Evolutionary conservation across 2,113 vertebrate genomes (phyloP).

Genomic region (Amia ocellicauda): DNA sequence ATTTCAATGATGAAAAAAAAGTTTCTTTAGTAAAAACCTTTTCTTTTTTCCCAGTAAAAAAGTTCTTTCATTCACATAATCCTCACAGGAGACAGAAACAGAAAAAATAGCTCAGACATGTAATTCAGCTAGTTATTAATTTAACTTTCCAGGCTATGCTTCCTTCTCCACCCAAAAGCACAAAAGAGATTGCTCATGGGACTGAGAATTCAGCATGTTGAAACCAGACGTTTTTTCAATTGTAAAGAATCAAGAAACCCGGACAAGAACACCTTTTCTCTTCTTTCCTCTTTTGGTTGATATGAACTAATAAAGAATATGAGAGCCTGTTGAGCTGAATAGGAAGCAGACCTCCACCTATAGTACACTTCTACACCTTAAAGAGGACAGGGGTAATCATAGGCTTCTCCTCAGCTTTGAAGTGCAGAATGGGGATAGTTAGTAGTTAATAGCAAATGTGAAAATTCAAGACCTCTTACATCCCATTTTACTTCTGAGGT

Average conservation of each 20-base stretch:
- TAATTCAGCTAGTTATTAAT: constrained; percentile 50
- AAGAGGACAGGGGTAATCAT: constrained; percentile 25
- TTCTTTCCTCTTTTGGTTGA: no score
- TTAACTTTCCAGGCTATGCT: constrained; percentile 47
- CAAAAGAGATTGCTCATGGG: constrained; percentile 37
- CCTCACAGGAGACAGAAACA: background rate
- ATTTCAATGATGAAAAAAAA: no score
- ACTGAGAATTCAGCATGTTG: constrained; percentile 37
- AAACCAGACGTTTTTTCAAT: constrained; percentile 37
- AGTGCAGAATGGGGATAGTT: background rate
- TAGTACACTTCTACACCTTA: background rate
- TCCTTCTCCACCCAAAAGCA: constrained; percentile 28
- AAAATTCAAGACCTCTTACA: background rate
- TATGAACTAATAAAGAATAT: no score
- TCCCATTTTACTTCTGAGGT: background rate
- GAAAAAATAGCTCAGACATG: constrained; percentile 47
- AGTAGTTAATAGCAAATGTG: background rate
- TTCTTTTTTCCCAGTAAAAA: background rate
- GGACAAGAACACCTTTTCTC: no score
- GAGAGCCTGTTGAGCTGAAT: no score
- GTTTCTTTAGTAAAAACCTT: no score
- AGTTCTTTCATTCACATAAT: no score
- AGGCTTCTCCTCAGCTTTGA: constrained; percentile 23
- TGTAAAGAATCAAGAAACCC: background rate
- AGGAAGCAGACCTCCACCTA: no score